Evolutionary conservation across 1,140 invertebrate species (phyloP).

Genomic region (Berghia stephanieae): DNA sequence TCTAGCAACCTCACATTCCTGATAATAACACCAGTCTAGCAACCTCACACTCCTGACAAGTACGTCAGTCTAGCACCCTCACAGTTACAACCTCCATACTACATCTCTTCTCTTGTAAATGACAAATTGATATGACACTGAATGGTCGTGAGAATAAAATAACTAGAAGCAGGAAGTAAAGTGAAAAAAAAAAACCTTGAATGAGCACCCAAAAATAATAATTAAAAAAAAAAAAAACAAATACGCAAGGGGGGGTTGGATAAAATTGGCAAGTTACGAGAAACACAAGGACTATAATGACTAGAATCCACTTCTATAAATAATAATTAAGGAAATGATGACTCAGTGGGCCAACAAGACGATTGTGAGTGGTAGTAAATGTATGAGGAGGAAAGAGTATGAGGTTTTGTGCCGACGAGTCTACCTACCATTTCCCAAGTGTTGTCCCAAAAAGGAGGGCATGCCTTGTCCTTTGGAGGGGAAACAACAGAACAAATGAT

Average conservation of each 20-base stretch:
- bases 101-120: neutral
- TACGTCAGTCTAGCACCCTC: neutral
- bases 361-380: neutral
- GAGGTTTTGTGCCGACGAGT: neutral
- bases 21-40: neutral
- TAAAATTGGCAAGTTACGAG: no score
- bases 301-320: neutral
- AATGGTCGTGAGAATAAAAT: no score
- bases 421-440: conserved; percentile 37
- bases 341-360: no score
- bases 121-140: no score
- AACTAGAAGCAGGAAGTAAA: neutral
- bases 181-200: neutral
- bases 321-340: neutral
- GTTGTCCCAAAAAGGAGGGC: conserved; percentile 34
- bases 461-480: conserved; percentile 33
- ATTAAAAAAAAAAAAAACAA: conserved; percentile 9
- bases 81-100: neutral
- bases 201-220: neutral
- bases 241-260: neutral
- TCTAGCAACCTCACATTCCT: neutral
- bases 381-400: conserved; percentile 1
- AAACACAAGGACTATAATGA: neutral
- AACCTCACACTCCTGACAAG: neutral
- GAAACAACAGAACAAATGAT: neutral